Percentiles rank a stretch among this genome's conserved stretches.
Conservation (phyloP, 2,888 invertebrate genomes). For the Alentia gelatinosa region DNA sequence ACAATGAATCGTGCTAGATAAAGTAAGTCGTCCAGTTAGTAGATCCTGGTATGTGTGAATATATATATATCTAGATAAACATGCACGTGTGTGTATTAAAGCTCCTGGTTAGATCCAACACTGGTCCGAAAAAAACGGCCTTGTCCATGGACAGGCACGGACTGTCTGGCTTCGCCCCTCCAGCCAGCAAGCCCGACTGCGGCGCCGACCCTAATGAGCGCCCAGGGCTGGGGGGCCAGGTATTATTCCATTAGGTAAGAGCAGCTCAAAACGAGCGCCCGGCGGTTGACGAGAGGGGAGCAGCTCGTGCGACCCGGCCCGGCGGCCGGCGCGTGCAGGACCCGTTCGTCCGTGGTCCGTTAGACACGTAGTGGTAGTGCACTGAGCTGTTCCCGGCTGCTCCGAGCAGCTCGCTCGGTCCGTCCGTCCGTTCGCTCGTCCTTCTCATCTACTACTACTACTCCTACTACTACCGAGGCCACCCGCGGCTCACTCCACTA, state of each 20-base stretch:
- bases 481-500: not conserved
- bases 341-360: not conserved
- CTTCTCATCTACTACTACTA: not conserved
- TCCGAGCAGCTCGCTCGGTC: not conserved
- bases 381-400: not conserved
- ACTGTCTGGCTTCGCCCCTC: not conserved
- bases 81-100: not conserved
- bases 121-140: not conserved
- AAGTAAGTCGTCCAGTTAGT: no score
- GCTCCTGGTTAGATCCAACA: no score
- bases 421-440: not conserved
- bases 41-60: no score
- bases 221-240: not conserved
- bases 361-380: not conserved
- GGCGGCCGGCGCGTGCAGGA: not conserved
- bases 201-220: not conserved
- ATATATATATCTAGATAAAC: not conserved
- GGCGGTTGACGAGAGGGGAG: not conserved
- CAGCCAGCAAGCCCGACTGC: not conserved
- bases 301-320: not conserved
- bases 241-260: constrained; percentile 13
- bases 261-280: not conserved
- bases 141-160: not conserved
- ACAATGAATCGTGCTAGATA: no score
- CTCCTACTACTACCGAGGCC: not conserved